Conservation (phyloP, 2,888 invertebrate species). For the Agrochola macilenta region DNA sequence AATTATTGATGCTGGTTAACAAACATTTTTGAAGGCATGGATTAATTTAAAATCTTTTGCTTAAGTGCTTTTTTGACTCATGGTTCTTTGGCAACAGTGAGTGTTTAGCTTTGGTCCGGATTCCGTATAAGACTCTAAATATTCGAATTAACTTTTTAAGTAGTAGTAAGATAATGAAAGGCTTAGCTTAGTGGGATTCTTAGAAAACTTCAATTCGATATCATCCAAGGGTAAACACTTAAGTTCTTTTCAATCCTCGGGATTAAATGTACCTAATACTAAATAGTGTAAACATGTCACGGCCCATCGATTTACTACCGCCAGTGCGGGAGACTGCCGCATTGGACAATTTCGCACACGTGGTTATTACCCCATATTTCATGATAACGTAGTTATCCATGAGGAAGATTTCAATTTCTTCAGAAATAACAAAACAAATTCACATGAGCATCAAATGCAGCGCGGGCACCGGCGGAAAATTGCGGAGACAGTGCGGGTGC, state of each 20-base stretch:
- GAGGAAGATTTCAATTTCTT: constrained; percentile 79
- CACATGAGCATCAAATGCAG: constrained; percentile 84
- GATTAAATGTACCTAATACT: constrained; percentile 29
- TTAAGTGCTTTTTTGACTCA: not conserved
- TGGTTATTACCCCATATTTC: constrained; percentile 65
- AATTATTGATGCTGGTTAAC: not conserved
- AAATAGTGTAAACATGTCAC: constrained; percentile 45
- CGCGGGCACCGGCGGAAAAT: constrained; percentile 85
- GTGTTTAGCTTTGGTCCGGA: not conserved
- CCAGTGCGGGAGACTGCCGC: constrained; percentile 52
- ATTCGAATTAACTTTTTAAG: constrained; percentile 1
- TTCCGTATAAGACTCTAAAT: not conserved
- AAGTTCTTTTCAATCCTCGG: not conserved
- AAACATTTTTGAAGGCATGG: constrained; percentile 1
- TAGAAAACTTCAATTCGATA: not conserved
- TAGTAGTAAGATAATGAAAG: not conserved
- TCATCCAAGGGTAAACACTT: constrained; percentile 4
- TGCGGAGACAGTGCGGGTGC: constrained; percentile 78
- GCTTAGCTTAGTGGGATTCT: not conserved
- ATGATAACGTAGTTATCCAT: constrained; percentile 70
- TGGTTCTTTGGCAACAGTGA: not conserved
- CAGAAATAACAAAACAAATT: constrained; percentile 81
- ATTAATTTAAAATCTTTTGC: no score
- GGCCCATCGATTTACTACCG: constrained; percentile 53
- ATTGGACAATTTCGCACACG: constrained; percentile 59